Evolutionary conservation across 2,113 vertebrate species (phyloP).

Genomic region (Phaethornis superciliosus): DNA sequence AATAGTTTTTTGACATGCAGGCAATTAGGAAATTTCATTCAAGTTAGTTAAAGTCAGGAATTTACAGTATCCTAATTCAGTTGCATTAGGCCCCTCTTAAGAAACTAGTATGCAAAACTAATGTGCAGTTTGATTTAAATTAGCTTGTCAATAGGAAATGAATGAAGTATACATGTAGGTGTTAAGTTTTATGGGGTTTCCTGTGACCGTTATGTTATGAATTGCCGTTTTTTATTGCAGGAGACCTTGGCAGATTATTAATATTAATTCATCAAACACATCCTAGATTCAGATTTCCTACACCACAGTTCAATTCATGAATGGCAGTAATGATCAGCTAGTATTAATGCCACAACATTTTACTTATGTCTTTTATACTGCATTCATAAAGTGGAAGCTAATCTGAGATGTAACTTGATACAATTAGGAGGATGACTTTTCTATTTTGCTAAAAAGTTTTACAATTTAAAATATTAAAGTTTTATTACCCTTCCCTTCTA

Average conservation of each 20-base stretch:
- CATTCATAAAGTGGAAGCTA: not conserved
- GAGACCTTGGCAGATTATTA: not conserved
- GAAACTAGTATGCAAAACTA: not conserved
- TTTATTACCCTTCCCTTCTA: not conserved
- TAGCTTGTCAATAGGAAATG: not conserved
- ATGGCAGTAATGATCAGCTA: not conserved
- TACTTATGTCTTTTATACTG: not conserved
- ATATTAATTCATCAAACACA: not conserved
- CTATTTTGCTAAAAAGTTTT: not conserved
- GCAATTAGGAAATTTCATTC: not conserved
- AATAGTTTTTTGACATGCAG: not conserved
- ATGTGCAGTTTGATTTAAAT: not conserved
- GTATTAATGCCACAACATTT: not conserved
- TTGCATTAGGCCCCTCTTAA: not conserved
- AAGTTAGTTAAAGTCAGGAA: not conserved
- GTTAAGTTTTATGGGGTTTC: not conserved
- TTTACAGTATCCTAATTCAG: not conserved
- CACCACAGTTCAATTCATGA: not conserved
- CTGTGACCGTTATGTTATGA: not conserved
- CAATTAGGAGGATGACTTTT: not conserved
- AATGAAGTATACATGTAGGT: not conserved
- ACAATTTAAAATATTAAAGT: not conserved
- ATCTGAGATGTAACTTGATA: not conserved
- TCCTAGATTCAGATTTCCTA: not conserved
- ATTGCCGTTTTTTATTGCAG: not conserved